Evolutionary conservation across 2,113 vertebrate species (phyloP), one percentile per base, ranked within the genome.

Genomic region (Pelodiscus sinensis): DNA sequence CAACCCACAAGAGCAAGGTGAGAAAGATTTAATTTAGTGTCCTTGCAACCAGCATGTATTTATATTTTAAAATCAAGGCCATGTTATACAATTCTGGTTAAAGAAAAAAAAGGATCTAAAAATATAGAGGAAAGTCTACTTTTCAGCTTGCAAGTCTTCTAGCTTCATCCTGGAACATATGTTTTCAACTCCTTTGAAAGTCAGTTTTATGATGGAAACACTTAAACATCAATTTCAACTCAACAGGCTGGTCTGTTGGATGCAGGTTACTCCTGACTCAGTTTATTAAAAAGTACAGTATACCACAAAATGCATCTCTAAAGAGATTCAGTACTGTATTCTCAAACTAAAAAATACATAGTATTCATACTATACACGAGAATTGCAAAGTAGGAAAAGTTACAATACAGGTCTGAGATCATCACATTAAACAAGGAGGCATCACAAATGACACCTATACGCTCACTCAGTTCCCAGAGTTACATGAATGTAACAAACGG

Each of bases 261-360:
- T n/a, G 16, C 73, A 88, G 83, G 85, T 73, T 86, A 84, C 14
- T 87, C 86, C 86, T 80, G 88, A 79, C 85, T n/a, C 77, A 73
- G 83, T 91, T 65, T 55, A 95, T 92, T 95, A 92, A 86, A 27
- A 89, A 87, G 90, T 77, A 77, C 50, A 50, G 90, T 77, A 77
- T 77, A 50, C 24, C 35, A 86, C 92, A 92, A 90, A 73, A 84
- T 9, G 91, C 4, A 94, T 85, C 91, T 96, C 94, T 94, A 55
- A 87, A 93, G 15, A 95, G 89, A 95, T 90, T 87, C 55, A 86
- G 35, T 79, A 92, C 35, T 50, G 83, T 38, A 85, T 60, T 15
- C 52, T 93, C 84, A 65, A 82, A 92, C 85, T 89, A 93, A 95
- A 93, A 97, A 98, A 98, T 98, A 98, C 97, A 98, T 83, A 97